Evolutionary conservation across 2,888 invertebrate species (phyloP), one percentile per base, ranked within the genome.

Genomic region (Diplazon laetatorius): DNA sequence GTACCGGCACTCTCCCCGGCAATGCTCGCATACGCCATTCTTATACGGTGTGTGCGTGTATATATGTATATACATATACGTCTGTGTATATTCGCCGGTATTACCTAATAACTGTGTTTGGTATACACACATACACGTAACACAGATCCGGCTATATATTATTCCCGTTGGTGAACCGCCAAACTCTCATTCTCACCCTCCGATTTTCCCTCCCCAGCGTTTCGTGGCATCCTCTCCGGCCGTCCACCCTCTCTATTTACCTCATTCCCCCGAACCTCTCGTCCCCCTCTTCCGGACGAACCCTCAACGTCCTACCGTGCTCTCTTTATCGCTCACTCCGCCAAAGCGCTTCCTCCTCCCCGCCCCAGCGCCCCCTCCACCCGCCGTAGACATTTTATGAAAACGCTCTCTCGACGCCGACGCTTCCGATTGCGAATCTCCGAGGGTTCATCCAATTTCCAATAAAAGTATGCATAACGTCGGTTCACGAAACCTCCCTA

Each of bases 371-470:
- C n/a, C n/a, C 44, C 42, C 1, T 60, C 9, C 20, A 18, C 52
- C 37, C 48, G 30, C 39, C 20, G 69, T 57, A 42, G 62, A 78
- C 70, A 77, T 66, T 71, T 75, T 52, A 74, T 77, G n/a, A 63
- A 74, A 71, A 80, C 65, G 74, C 57, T 57, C 68, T 68, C 65
- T 66, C 77, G 39, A 63, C 69, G 65, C 63, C 59, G 55, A 42
- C 50, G 66, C 65, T 76, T 76, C 66, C 76, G 76, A 66, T 71
- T 71, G 66, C 44, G 65, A 66, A 71, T 71, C 59, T 35, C 66
- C 59, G 76, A 65, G 60, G 71, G 37, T 66, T 72, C 52, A 65
- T 70, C 63, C 63, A 50, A 76, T 70, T 65, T 70, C 35, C 70
- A 57, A 70, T 70, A 75, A 75, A 69, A 75, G 72, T 75, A 66